Evolutionary conservation across 2,797 vertebrate genomes (phyloP), one percentile per base, ranked within the genome.

Genomic region (Amblyraja radiata): DNA sequence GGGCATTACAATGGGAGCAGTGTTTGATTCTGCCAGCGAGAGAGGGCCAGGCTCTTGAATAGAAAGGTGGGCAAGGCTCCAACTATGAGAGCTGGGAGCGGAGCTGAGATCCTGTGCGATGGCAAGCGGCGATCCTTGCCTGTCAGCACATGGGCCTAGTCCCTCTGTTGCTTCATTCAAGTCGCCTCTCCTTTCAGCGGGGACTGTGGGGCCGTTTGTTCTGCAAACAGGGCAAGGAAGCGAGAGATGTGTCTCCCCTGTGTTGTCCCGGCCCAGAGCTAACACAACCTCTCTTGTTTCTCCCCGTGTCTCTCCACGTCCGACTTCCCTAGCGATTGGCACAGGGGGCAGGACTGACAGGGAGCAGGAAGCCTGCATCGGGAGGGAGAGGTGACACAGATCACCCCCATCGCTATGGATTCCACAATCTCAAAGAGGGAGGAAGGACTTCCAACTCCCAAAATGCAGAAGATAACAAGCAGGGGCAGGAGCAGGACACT

Each of bases 141-240:
- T n/a, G 58, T n/a, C 83, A 18, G 28, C 28, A 0, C 21, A 54
- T 28, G 16, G 83, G 46, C 39, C 11, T n/a, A 16, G 6, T 16
- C 8, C 36, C 77, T n/a, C 54, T 11, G 32, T 71, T 6, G 32
- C 65, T 71, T 39, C 88, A 73, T 39, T 73, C 88, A 36, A 21
- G 1, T 0, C 9, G 32, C n/a, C 21, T 25, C 23, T 39, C 68
- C 32, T 71, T 71, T 73, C 68, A 71, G 36, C n/a, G 46, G 71
- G 68, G 88, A 90, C 63, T 71, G 68, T 46, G 88, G 36, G 9
- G 8, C 32, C 68, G 23, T 90, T 90, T 90, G 65, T 90, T 90
- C 23, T 46, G 3, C 21, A 73, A 65, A 46, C 88, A 90, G 63
- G 63, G 86, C 9, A 39, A 73, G 65, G 68, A 46, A 90, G 65